Percentiles rank a stretch among this genome's conserved stretches.
Evolutionary conservation across 2,113 vertebrate genomes (phyloP).

Genomic region (Tachysurus vachellii): DNA sequence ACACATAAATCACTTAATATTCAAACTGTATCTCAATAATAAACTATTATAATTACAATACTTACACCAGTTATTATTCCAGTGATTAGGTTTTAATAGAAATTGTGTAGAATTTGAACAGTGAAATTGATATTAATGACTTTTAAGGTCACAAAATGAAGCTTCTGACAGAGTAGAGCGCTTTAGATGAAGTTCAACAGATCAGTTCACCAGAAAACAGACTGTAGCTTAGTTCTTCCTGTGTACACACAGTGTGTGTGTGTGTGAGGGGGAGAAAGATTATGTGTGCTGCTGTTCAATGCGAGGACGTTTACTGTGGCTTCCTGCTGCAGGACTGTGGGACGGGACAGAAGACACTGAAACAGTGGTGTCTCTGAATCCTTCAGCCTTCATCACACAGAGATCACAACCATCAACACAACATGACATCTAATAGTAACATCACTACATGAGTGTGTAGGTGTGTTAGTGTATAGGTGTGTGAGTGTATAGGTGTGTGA

Average conservation of each 20-base stretch:
- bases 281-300: constrained; percentile 46
- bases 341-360: constrained; percentile 39
- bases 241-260: background rate
- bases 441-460: background rate
- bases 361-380: constrained; percentile 66
- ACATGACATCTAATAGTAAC: background rate
- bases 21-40: background rate
- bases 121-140: background rate
- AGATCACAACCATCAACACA: background rate
- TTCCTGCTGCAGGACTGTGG: constrained; percentile 27
- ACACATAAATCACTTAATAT: background rate
- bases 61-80: background rate
- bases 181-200: background rate
- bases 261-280: background rate
- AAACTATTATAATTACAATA: background rate
- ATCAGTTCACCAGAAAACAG: background rate
- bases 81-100: background rate
- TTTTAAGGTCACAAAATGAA: background rate
- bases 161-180: background rate
- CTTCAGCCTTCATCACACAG: constrained; percentile 47
- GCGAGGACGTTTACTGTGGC: constrained; percentile 60
- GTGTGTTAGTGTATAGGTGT: no score
- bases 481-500: no score
- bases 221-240: background rate
- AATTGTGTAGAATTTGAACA: background rate